Conservation (phyloP, 2,888 invertebrate species). For the Eledona agricola region DNA sequence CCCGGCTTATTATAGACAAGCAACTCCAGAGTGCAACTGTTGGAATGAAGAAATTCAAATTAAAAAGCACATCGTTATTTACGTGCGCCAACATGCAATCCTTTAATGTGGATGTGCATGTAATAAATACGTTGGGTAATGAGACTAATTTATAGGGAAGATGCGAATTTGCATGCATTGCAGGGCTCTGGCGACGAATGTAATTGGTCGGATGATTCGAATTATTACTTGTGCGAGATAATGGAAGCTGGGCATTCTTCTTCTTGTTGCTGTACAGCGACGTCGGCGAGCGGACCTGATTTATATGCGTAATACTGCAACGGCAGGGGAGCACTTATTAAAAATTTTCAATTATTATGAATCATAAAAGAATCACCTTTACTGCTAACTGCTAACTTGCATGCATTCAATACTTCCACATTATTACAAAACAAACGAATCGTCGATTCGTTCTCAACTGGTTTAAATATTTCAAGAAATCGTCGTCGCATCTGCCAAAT, state of each 20-base stretch:
- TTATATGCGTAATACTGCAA: constrained; percentile 3
- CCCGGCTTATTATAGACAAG: constrained; percentile 19
- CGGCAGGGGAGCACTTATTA: constrained; percentile 5
- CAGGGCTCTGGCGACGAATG: constrained; percentile 27
- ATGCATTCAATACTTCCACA: too few species aligned
- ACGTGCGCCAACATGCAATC: constrained; percentile 22
- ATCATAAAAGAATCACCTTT: too few species aligned
- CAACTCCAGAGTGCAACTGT: constrained; percentile 26
- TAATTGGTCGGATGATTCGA: constrained; percentile 25
- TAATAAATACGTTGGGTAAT: constrained; percentile 55
- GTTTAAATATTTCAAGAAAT: too few species aligned
- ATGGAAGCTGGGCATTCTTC: constrained; percentile 17
- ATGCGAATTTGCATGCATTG: constrained; percentile 51
- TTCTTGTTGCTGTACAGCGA: constrained; percentile 1
- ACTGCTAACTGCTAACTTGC: too few species aligned
- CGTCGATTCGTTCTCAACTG: too few species aligned
- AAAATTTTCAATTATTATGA: constrained; percentile 6
- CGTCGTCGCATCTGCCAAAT: too few species aligned
- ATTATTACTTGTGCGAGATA: constrained; percentile 30
- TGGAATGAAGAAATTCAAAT: constrained; percentile 36
- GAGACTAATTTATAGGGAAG: constrained; percentile 56
- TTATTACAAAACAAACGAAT: too few species aligned
- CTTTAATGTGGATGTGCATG: constrained; percentile 38
- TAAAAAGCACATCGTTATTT: constrained; percentile 32
- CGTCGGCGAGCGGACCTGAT: constrained; percentile 6